A percentile compares a stretch with the other conserved stretches of the same genome.
phyloP scores from a whole-genome alignment of 2,797 vertebrate genomes.

The Falco berigora region DNA sequence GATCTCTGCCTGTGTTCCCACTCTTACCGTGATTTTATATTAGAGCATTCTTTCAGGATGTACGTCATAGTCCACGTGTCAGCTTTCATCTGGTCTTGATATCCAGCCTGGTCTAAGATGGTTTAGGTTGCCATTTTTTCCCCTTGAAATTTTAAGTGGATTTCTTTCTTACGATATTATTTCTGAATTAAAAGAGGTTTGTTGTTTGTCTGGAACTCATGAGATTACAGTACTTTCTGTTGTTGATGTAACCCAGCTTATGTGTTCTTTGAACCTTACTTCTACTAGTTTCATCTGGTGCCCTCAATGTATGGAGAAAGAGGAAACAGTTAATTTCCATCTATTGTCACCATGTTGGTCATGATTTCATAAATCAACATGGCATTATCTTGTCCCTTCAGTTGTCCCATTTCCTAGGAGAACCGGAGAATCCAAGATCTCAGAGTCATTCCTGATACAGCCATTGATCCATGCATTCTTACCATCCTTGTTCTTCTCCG shows the following conservation, averaged over 20 bases:
- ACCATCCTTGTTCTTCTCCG: background rate
- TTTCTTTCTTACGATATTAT: background rate
- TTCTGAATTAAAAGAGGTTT: background rate
- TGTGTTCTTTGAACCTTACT: background rate
- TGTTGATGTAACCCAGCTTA: background rate
- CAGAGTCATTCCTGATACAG: fast-evolving
- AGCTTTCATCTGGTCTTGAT: background rate
- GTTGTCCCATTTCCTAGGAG: background rate
- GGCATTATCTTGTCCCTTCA: background rate
- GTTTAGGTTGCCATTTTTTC: background rate
- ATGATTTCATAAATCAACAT: background rate
- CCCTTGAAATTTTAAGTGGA: background rate
- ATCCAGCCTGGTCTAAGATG: background rate
- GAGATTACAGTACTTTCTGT: background rate
- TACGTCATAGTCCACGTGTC: background rate
- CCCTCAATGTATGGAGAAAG: background rate
- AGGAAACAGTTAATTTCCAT: too few species aligned
- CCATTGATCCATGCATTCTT: background rate
- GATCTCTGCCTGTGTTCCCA: background rate
- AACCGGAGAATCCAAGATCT: too few species aligned
- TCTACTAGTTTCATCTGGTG: background rate
- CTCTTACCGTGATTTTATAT: background rate
- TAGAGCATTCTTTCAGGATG: background rate
- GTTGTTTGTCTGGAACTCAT: background rate
- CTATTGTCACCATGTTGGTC: too few species aligned